Percentiles rank a stretch among this genome's conserved stretches.
Conservation (phyloP, 2,888 invertebrate species). For the Dasypogon diadema region DNA sequence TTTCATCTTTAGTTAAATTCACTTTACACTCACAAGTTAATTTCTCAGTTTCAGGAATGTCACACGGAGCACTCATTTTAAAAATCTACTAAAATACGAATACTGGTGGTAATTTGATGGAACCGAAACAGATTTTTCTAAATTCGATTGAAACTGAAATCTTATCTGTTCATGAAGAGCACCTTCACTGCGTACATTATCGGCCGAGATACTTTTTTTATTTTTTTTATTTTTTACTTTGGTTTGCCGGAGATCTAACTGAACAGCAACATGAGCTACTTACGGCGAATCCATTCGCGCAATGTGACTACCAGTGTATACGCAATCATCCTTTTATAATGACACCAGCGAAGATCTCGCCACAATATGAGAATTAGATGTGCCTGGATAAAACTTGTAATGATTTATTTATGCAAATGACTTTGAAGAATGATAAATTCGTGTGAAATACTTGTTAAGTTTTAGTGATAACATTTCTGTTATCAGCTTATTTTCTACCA, state of each 20-base stretch:
- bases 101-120: no score
- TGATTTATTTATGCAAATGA: slow-evolving; percentile 54
- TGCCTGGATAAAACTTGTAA: slow-evolving; percentile 23
- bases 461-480: slow-evolving; percentile 24
- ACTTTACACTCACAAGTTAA: slow-evolving; percentile 34
- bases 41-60: slow-evolving; percentile 48
- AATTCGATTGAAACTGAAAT: no score
- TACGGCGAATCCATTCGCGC: slow-evolving; percentile 3
- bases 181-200: no score
- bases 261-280: background rate
- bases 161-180: no score
- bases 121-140: no score
- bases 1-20: slow-evolving; percentile 11
- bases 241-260: no score
- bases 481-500: slow-evolving; percentile 28
- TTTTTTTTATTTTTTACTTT: no score
- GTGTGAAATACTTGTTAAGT: slow-evolving; percentile 12
- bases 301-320: slow-evolving; percentile 26
- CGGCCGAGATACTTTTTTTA: no score
- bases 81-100: no score
- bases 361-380: slow-evolving; percentile 23
- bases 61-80: slow-evolving; percentile 50
- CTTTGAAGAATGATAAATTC: slow-evolving; percentile 51
- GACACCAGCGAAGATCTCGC: background rate
- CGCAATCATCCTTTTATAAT: slow-evolving; percentile 44